phyloP scores from a whole-genome alignment of 2,113 vertebrate genomes.

The Seriola rivoliana region DNA sequence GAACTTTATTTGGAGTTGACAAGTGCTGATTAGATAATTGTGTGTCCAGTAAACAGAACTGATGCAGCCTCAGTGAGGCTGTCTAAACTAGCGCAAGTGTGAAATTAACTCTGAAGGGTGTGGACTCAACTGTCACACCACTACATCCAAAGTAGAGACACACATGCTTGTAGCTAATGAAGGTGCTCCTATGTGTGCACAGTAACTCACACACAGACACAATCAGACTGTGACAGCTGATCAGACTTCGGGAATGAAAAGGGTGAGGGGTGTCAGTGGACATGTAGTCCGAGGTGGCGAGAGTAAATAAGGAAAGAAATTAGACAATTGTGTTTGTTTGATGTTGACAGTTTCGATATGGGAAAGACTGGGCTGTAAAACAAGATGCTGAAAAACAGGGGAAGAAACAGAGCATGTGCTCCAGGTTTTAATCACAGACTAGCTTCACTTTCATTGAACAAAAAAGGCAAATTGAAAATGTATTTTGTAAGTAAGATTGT shows the following conservation, averaged over 20 bases:
- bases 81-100: background rate
- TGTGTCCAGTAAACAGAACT: background rate
- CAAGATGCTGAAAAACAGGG: background rate
- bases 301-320: background rate
- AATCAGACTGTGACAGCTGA: background rate
- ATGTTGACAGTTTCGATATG: background rate
- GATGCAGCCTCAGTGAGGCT: background rate
- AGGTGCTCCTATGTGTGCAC: background rate
- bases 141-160: background rate
- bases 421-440: background rate
- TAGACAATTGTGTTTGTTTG: background rate
- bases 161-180: background rate
- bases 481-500: background rate
- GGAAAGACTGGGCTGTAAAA: background rate
- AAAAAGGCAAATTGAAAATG: background rate
- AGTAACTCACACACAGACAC: background rate
- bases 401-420: too few relatives aligned
- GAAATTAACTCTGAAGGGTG: slow-evolving; percentile 7
- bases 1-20: background rate
- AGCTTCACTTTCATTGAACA: too few relatives aligned
- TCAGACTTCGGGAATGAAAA: background rate
- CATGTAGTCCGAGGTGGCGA: background rate
- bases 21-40: background rate
- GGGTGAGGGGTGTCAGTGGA: background rate
- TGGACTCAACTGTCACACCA: background rate